Conservation (phyloP, 2,113 vertebrate genomes). For the Engystomops pustulosus region DNA sequence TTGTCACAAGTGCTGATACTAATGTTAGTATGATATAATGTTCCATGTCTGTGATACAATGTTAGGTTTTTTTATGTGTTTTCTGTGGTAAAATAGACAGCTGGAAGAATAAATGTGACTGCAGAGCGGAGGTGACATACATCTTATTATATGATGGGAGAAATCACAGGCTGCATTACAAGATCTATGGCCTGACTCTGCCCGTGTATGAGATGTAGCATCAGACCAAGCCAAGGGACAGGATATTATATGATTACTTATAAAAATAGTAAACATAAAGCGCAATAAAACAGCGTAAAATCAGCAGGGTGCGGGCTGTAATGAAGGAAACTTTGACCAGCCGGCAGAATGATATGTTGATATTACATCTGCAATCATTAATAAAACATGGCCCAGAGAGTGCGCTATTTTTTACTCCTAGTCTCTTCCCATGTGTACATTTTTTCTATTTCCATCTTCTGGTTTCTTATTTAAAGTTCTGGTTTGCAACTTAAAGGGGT, state of each 20-base stretch:
- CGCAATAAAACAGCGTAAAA: conserved; percentile 50
- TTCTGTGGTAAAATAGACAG: background rate
- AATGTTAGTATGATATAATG: background rate
- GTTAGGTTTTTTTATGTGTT: background rate
- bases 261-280: conserved; percentile 33
- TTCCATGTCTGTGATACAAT: background rate
- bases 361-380: conserved; percentile 18
- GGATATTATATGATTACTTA: conserved; percentile 38
- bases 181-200: conserved; percentile 12
- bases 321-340: conserved; percentile 23
- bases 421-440: background rate
- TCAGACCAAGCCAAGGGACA: background rate
- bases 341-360: conserved; percentile 15
- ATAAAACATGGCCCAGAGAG: background rate
- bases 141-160: background rate
- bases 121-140: conserved; percentile 3
- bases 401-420: background rate
- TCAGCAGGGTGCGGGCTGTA: conserved; percentile 25
- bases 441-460: background rate
- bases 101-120: background rate
- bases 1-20: too few species aligned
- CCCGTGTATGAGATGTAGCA: background rate
- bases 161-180: background rate
- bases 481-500: too few species aligned
- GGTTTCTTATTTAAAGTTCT: background rate